Conservation (phyloP, 1,140 invertebrate genomes). For the Trachymyrmex cornetzi region DNA sequence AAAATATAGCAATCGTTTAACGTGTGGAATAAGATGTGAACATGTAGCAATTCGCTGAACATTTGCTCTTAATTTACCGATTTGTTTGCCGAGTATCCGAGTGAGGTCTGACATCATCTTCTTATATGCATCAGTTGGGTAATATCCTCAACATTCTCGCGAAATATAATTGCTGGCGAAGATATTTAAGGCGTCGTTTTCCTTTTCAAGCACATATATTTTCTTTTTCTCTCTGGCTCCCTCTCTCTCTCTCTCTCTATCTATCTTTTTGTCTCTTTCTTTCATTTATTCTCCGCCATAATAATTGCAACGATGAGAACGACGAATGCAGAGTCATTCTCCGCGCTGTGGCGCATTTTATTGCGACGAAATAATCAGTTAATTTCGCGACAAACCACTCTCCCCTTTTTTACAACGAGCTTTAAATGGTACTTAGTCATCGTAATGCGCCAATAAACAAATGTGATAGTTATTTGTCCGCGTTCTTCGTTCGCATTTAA, state of each 20-base stretch:
- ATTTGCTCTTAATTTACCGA: constrained; percentile 50
- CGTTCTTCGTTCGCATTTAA: neutral
- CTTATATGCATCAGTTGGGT: constrained; percentile 9
- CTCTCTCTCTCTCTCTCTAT: neutral
- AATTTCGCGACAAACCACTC: constrained; percentile 37
- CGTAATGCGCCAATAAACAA: constrained; percentile 36
- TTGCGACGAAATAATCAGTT: constrained; percentile 57
- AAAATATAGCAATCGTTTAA: constrained; percentile 20
- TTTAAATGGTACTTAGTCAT: constrained; percentile 50
- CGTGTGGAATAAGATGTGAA: constrained; percentile 7
- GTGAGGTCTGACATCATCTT: constrained; percentile 32
- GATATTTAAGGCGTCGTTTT: constrained; percentile 57
- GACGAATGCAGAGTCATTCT: constrained; percentile 56
- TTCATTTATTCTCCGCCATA: constrained; percentile 28
- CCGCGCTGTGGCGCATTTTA: constrained; percentile 31
- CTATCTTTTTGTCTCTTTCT: constrained; percentile 17
- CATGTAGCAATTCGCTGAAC: neutral
- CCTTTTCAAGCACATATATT: constrained; percentile 23
- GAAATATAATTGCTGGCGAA: constrained; percentile 50
- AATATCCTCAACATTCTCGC: constrained; percentile 43
- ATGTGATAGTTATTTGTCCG: constrained; percentile 24
- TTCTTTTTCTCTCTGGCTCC: neutral
- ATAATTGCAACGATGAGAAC: constrained; percentile 58
- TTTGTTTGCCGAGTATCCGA: constrained; percentile 41
- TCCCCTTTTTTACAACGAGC: constrained; percentile 33